phyloP scores from a whole-genome alignment of 2,888 invertebrate species.

The Drosophila quasianomalipes region DNA sequence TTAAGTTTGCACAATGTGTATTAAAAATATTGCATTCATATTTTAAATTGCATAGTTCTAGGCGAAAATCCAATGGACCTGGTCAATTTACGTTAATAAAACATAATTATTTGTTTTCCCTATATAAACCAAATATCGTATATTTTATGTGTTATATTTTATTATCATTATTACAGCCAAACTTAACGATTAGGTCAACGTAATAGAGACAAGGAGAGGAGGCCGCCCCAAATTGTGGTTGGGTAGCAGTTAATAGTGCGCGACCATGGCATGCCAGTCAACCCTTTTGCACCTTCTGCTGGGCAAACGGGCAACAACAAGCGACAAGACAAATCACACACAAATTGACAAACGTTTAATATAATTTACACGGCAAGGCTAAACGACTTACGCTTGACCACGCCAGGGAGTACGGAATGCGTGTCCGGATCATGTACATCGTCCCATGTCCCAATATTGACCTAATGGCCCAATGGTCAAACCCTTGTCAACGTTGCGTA shows the following conservation, averaged over 20 bases:
- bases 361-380: slow-evolving; percentile 77
- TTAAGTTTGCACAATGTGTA: background rate
- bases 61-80: background rate
- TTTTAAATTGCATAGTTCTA: background rate
- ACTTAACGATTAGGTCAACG: slow-evolving; percentile 12
- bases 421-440: slow-evolving; percentile 20
- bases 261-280: slow-evolving; percentile 57
- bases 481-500: slow-evolving; percentile 80
- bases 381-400: slow-evolving; percentile 75
- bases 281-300: slow-evolving; percentile 67
- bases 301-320: background rate
- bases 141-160: background rate
- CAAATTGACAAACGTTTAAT: slow-evolving; percentile 82
- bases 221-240: background rate
- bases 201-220: background rate
- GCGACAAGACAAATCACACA: slow-evolving; percentile 74
- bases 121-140: background rate
- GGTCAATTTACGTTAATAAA: background rate
- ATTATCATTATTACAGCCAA: background rate
- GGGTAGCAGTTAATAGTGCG: slow-evolving; percentile 60
- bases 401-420: slow-evolving; percentile 24
- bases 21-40: background rate
- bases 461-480: slow-evolving; percentile 60
- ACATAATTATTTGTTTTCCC: background rate
- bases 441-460: slow-evolving; percentile 54